Evolutionary conservation across 2,797 vertebrate genomes (phyloP).

Genomic region (Megalops cyprinoides): DNA sequence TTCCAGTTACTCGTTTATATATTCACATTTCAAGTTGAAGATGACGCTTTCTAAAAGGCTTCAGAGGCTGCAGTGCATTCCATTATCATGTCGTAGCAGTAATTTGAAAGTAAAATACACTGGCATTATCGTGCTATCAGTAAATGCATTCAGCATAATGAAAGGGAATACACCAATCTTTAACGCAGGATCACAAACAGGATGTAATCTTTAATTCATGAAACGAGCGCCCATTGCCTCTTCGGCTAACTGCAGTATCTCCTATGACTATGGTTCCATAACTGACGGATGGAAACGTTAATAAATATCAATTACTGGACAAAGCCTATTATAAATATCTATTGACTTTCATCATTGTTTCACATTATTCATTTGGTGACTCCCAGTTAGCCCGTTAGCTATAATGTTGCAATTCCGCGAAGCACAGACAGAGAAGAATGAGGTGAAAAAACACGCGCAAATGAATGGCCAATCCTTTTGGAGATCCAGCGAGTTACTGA

Average conservation of each 20-base stretch:
- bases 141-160: conserved; percentile 13
- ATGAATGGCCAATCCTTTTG: too few relatives aligned
- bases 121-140: conserved; percentile 2
- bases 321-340: too few relatives aligned
- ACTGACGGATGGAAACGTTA: neutral
- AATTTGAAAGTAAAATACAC: conserved; percentile 15
- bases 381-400: too few relatives aligned
- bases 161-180: neutral
- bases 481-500: too few relatives aligned
- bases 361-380: too few relatives aligned
- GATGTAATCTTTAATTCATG: conserved; percentile 8
- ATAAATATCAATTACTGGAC: neutral
- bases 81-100: neutral
- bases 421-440: too few relatives aligned
- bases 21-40: neutral
- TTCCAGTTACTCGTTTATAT: neutral
- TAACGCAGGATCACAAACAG: conserved; percentile 7
- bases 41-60: neutral
- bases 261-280: neutral
- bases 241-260: neutral
- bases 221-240: neutral
- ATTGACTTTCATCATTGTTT: neutral
- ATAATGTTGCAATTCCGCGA: too few relatives aligned
- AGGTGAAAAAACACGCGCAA: too few relatives aligned
- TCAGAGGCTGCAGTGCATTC: neutral